A percentile compares a stretch with the other conserved stretches of the same genome.
These are phyloP conservation scores for Agapostemon virescens DNA, from an alignment of 2,888 invertebrate genomes.

Conservation along the genomic window DNA sequence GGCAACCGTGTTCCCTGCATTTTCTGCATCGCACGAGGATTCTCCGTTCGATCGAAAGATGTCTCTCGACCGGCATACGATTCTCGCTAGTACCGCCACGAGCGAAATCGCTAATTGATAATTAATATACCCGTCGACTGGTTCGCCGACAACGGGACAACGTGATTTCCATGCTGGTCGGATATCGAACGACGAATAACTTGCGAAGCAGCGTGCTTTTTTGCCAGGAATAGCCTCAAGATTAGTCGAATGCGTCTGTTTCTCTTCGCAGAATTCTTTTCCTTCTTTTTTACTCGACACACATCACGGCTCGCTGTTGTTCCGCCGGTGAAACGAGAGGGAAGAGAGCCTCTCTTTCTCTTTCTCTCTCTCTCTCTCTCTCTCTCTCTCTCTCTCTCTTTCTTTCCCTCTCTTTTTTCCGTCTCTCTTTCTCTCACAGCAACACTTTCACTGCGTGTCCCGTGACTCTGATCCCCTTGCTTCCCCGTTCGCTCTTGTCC, in stretches of 20 bases:
- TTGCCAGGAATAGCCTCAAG: neutral
- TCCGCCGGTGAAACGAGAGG: constrained; percentile 47
- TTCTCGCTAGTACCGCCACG: neutral
- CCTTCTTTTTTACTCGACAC: constrained; percentile 8
- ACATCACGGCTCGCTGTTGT: constrained; percentile 27
- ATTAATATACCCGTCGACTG: neutral
- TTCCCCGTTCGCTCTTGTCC: constrained; percentile 52
- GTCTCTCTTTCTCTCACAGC: constrained; percentile 62
- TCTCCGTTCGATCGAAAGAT: neutral
- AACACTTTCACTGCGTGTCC: constrained; percentile 75
- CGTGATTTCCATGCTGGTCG: neutral
- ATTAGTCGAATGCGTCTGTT: constrained; percentile 5
- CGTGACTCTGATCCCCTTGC: constrained; percentile 67
- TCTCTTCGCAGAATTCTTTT: constrained; percentile 14
- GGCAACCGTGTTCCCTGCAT: neutral
- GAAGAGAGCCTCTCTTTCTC: constrained; percentile 58
- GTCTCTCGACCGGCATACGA: neutral
- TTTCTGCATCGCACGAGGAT: neutral
- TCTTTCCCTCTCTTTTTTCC: constrained; percentile 62
- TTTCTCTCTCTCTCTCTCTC: constrained; percentile 63
- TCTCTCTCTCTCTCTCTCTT: constrained; percentile 62
- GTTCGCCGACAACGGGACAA: neutral
- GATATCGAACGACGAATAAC: neutral
- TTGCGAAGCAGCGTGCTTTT: neutral
- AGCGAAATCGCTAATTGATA: neutral